A percentile compares a stretch with the other conserved stretches of the same genome.
Conservation (phyloP, 1,140 invertebrate species). For the Parasteatoda tepidariorum region DNA sequence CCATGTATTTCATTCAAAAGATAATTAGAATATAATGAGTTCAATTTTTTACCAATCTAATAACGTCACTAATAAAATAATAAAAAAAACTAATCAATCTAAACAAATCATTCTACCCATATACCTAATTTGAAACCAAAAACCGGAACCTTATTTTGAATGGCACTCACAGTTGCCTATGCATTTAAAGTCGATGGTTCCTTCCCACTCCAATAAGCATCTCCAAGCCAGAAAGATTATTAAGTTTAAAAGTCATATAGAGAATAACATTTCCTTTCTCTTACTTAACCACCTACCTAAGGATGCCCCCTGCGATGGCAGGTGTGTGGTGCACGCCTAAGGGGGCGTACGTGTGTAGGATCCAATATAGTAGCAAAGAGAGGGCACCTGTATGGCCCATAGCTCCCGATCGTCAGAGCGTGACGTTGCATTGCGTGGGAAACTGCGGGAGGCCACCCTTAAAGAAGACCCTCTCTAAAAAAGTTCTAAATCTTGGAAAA, state of each 20-base stretch:
- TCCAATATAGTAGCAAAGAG: background rate
- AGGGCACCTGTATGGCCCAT: conserved; percentile 33
- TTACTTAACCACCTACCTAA: background rate
- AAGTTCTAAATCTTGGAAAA: conserved; percentile 34
- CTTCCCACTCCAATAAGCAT: no score
- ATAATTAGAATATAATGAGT: no score
- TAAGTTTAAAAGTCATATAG: background rate
- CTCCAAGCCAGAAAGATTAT: background rate
- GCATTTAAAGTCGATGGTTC: no score
- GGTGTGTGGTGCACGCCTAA: conserved; percentile 18
- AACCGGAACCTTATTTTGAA: background rate
- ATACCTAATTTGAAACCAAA: no score
- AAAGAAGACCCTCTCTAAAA: background rate
- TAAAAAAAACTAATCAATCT: no score
- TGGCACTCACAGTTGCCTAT: background rate
- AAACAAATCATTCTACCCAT: no score
- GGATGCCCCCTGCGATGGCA: background rate
- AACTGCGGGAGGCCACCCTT: background rate
- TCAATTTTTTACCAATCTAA: no score
- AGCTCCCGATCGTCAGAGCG: conserved; percentile 21
- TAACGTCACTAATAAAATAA: no score
- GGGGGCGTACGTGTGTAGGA: conserved; percentile 24
- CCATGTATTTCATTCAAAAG: no score
- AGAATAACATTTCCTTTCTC: background rate
- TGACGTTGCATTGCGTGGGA: conserved; percentile 26